Conservation (phyloP, 2,888 invertebrate genomes). For the Mystacides longicornis region DNA sequence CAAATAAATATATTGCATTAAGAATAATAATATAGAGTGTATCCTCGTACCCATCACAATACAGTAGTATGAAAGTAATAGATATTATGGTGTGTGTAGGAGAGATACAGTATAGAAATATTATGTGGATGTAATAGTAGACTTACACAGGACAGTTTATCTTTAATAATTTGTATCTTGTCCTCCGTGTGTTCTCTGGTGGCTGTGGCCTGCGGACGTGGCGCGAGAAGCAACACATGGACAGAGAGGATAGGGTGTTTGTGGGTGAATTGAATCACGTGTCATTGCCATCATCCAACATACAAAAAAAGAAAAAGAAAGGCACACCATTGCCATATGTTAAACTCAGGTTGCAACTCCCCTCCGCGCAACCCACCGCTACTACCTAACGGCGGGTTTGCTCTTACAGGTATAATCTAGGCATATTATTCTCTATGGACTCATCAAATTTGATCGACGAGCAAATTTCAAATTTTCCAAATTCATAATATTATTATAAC, state of each 20-base stretch:
- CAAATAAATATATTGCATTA: too few relatives aligned
- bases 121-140: slow-evolving; percentile 19
- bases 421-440: too few relatives aligned
- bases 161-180: slow-evolving; percentile 64
- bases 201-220: slow-evolving; percentile 54
- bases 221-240: slow-evolving; percentile 11
- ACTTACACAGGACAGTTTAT: slow-evolving; percentile 70
- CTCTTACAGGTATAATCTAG: too few relatives aligned
- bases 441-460: too few relatives aligned
- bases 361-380: too few relatives aligned
- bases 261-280: too few relatives aligned
- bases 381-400: too few relatives aligned
- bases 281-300: slow-evolving; percentile 16
- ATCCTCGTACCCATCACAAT: too few relatives aligned
- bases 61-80: not conserved
- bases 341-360: slow-evolving; percentile 5
- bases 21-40: too few relatives aligned
- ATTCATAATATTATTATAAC: too few relatives aligned
- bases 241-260: not conserved
- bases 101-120: not conserved
- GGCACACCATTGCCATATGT: slow-evolving; percentile 25
- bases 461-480: too few relatives aligned
- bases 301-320: slow-evolving; percentile 30
- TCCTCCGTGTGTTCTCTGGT: slow-evolving; percentile 65
- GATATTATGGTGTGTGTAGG: not conserved